phyloP scores from a whole-genome alignment of 2,888 invertebrate species.

The Ectobius pallidus region DNA sequence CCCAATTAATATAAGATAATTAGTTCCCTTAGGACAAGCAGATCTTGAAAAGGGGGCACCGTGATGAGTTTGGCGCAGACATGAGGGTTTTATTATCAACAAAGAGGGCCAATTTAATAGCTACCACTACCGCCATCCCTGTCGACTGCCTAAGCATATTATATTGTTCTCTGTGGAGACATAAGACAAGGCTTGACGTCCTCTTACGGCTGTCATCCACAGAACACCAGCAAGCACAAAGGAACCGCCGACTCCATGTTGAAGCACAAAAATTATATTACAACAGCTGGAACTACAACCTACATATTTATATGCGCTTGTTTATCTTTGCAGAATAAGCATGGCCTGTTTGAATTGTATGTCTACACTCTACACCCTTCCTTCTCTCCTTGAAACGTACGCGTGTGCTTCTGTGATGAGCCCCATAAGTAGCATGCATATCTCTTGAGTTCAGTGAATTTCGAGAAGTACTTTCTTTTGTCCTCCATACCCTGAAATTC shows the following conservation, averaged over 20 bases:
- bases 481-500: too few relatives aligned
- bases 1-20: too few relatives aligned
- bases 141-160: not conserved
- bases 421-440: too few relatives aligned
- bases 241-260: not conserved
- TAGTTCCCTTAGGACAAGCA: too few relatives aligned
- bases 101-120: not conserved
- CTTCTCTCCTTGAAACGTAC: too few relatives aligned
- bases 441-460: too few relatives aligned
- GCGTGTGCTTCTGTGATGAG: too few relatives aligned
- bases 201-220: not conserved
- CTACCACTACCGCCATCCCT: too few relatives aligned
- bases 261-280: not conserved
- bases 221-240: not conserved
- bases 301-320: not conserved
- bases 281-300: not conserved
- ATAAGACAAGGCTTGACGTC: not conserved
- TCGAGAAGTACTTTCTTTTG: too few relatives aligned
- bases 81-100: not conserved
- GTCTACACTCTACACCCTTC: too few relatives aligned
- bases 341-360: too few relatives aligned
- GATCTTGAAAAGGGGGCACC: too few relatives aligned
- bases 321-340: not conserved
- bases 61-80: not conserved
- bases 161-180: not conserved